A percentile compares a stretch with the other conserved stretches of the same genome.
phyloP scores from a whole-genome alignment of 2,888 invertebrate genomes.

The Diaprepes abbreviatus region DNA sequence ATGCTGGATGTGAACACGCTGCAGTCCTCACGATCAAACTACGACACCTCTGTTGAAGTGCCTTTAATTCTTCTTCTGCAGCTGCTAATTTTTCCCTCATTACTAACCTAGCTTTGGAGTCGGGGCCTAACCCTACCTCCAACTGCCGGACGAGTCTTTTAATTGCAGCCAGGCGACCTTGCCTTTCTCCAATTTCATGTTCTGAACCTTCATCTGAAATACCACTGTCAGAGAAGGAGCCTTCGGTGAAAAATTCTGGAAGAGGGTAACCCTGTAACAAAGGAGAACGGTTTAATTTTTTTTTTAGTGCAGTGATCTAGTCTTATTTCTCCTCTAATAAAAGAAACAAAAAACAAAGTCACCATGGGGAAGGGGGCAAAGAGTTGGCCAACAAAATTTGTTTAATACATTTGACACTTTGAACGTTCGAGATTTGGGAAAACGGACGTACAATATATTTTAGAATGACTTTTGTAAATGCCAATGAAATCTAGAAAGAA shows the following conservation, averaged over 20 bases:
- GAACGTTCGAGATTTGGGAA: too few relatives aligned
- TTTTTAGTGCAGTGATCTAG: too few relatives aligned
- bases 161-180: constrained; percentile 77
- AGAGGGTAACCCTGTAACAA: constrained; percentile 65
- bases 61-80: constrained; percentile 79
- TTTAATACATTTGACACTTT: too few relatives aligned
- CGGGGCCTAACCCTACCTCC: constrained; percentile 77
- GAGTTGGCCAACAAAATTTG: too few relatives aligned
- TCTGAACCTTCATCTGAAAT: constrained; percentile 82
- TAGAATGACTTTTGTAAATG: too few relatives aligned
- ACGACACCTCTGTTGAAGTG: constrained; percentile 79
- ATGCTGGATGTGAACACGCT: constrained; percentile 59
- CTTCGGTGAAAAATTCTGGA: constrained; percentile 68
- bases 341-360: too few relatives aligned
- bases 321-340: too few relatives aligned
- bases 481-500: too few relatives aligned
- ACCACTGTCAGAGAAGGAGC: constrained; percentile 84
- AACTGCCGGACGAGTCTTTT: constrained; percentile 77
- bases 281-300: too few relatives aligned
- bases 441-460: too few relatives aligned
- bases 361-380: too few relatives aligned
- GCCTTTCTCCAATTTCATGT: constrained; percentile 77
- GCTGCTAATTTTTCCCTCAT: constrained; percentile 80
- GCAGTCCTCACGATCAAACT: constrained; percentile 74
- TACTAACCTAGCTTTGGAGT: constrained; percentile 75